These are phyloP conservation scores for Pollachius pollachius DNA, from an alignment of 2,113 vertebrate species.

Conservation along the genomic window DNA sequence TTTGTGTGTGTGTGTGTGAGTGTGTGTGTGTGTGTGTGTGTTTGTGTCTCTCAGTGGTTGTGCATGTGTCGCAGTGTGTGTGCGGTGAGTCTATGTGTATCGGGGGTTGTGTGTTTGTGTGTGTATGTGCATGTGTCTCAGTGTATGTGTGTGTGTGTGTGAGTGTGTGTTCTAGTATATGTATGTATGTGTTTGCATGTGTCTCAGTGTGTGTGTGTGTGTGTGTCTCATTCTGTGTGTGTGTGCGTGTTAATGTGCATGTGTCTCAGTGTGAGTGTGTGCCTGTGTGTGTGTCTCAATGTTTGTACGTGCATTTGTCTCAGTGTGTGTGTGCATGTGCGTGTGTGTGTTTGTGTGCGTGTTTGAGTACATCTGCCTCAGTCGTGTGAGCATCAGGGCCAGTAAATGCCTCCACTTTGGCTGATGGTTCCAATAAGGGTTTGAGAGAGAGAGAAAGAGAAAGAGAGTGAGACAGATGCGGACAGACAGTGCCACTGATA, in stretches of 20 bases:
- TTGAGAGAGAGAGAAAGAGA: conserved; percentile 38
- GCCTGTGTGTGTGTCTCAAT: not conserved
- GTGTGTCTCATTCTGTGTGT: not conserved
- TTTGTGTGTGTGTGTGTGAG: not conserved
- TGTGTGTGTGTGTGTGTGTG: not conserved
- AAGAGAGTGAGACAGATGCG: conserved; percentile 5
- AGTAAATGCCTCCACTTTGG: conserved; percentile 64
- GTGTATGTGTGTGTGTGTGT: conserved; percentile 12
- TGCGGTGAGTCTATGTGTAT: conserved; percentile 4
- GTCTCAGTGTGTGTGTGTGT: conserved; percentile 35
- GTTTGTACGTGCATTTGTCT: not conserved
- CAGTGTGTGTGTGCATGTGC: conserved; percentile 14
- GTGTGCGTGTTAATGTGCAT: not conserved
- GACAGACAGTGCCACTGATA: not conserved
- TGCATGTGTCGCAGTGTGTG: conserved; percentile 19
- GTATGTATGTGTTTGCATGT: not conserved
- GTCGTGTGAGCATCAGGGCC: conserved; percentile 36
- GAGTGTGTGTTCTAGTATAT: not conserved
- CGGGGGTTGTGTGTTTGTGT: conserved; percentile 8
- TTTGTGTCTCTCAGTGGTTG: not conserved
- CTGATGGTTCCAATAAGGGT: conserved; percentile 63
- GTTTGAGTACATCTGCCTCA: not conserved
- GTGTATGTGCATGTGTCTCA: not conserved
- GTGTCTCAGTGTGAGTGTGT: not conserved
- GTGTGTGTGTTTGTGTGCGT: not conserved